phyloP scores from a whole-genome alignment of 2,888 invertebrate species.

The Physocephala rufipes region DNA sequence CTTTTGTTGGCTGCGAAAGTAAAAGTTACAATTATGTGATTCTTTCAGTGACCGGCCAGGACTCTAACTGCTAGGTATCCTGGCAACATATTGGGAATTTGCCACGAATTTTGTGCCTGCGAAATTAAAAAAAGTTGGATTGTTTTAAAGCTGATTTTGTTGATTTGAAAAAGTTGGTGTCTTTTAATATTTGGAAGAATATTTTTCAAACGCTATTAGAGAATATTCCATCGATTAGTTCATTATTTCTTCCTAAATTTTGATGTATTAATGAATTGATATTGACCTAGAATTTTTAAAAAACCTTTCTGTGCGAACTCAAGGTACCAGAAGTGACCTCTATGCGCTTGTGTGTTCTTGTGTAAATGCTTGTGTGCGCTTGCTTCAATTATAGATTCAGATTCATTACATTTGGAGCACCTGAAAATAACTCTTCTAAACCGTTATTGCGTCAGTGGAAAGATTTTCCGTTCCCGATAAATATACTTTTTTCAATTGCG shows the following conservation, averaged over 20 bases:
- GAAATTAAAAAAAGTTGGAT: slow-evolving; percentile 6
- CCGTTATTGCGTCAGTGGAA: slow-evolving; percentile 26
- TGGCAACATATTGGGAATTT: slow-evolving; percentile 10
- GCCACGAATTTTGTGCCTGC: slow-evolving; percentile 13
- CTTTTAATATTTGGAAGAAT: too few relatives aligned
- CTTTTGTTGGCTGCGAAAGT: slow-evolving; percentile 12
- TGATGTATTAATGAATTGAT: too few relatives aligned
- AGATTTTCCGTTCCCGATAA: not conserved
- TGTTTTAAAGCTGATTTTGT: slow-evolving; percentile 2
- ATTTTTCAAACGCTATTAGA: too few relatives aligned
- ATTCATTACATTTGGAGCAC: slow-evolving; percentile 7
- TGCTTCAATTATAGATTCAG: slow-evolving; percentile 9
- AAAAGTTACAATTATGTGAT: slow-evolving; percentile 18
- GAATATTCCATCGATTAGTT: too few relatives aligned
- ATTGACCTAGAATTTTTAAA: too few relatives aligned
- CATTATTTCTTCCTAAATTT: too few relatives aligned
- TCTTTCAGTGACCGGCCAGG: slow-evolving; percentile 24
- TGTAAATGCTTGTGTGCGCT: not conserved
- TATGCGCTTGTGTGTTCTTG: not conserved
- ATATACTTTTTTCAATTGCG: slow-evolving; percentile 16
- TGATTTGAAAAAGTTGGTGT: not conserved
- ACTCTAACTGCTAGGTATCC: slow-evolving; percentile 28
- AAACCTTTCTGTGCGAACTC: too few relatives aligned
- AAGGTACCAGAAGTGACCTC: too few relatives aligned
- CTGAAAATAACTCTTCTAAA: not conserved